Evolutionary conservation across 2,113 vertebrate species (phyloP), one percentile per base, ranked within the genome.

Genomic region (Egretta garzetta): DNA sequence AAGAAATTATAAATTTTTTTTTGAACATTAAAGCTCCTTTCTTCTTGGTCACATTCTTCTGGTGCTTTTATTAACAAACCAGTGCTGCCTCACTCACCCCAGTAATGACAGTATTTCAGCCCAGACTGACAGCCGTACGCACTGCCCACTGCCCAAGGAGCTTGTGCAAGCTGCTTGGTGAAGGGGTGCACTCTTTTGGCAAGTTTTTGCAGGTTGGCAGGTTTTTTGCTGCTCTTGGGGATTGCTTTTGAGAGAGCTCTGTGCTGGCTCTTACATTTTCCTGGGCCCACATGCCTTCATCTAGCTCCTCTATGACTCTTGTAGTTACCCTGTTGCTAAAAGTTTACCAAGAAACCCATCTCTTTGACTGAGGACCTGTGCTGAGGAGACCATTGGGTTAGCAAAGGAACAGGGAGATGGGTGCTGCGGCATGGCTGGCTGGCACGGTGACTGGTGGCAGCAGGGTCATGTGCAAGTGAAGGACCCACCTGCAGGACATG

Each of bases 361-460:
- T 64, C 50, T 74, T 23, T 56, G 60, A 70, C 8, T 0, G 2
- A 70, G 37, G 37, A 53, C 6, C 32, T 2, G 3, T 24, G 18
- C 14, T 0, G 4, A 72, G 35, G n/a, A 76, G 35, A 27, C 39
- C 20, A 6, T 26, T 49, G 33, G 18, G 24, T 63, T 39, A 55
- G 20, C n/a, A 26, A n/a, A 47, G 35, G 67, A 30, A 39, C 1
- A 6, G 37, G 45, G 4, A 12, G 52, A 22, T 1, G 7, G 30
- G 6, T 11, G 10, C 47, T 41, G 33, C 2, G 7, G 12, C 47
- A 15, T 26, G 45, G 26, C 20, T 0, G 4, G 19, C 35, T 33
- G 15, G 14, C 7, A 7, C 1, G 2, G 45, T 58, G 63, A 4
- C 52, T 88, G 59, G 45, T 32, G 75, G 62, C 37, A 35, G 50